Percentiles rank a stretch among this genome's conserved stretches.
Evolutionary conservation across 1,140 invertebrate genomes (phyloP).

Genomic region (Polypedilum vanderplanki): DNA sequence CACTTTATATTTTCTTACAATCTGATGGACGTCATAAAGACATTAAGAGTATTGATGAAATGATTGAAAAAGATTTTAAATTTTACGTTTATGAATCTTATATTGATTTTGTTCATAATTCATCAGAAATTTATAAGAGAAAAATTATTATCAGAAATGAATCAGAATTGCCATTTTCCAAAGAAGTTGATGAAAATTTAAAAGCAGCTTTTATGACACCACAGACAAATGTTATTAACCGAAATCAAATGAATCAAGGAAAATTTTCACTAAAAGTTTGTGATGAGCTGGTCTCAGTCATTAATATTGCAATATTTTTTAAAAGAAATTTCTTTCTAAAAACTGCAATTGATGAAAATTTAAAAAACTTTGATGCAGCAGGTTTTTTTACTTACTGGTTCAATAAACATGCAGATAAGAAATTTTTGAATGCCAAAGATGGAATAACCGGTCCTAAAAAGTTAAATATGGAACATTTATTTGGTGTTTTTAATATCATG

Average conservation of each 20-base stretch:
- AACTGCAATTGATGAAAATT: background rate
- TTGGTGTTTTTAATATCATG: background rate
- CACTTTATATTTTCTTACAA: background rate
- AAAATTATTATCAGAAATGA: background rate
- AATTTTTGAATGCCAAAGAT: background rate
- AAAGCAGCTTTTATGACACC: background rate
- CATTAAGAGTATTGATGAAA: background rate
- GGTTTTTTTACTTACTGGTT: background rate
- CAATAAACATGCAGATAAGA: background rate
- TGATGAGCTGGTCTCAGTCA: background rate
- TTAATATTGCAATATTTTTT: background rate
- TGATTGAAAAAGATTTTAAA: background rate
- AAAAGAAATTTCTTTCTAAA: background rate
- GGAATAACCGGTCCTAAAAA: background rate
- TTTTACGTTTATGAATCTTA: background rate
- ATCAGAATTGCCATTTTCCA: background rate
- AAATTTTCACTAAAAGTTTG: background rate
- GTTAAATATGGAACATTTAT: background rate
- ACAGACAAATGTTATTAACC: background rate
- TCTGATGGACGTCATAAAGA: background rate
- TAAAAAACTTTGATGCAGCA: background rate
- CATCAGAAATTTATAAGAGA: background rate
- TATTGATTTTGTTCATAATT: background rate
- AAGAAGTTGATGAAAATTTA: background rate
- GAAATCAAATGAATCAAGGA: background rate